Base-by-base conservation (phyloP, 2,113 vertebrate species). In the Notarius lentiginosus region DNA sequence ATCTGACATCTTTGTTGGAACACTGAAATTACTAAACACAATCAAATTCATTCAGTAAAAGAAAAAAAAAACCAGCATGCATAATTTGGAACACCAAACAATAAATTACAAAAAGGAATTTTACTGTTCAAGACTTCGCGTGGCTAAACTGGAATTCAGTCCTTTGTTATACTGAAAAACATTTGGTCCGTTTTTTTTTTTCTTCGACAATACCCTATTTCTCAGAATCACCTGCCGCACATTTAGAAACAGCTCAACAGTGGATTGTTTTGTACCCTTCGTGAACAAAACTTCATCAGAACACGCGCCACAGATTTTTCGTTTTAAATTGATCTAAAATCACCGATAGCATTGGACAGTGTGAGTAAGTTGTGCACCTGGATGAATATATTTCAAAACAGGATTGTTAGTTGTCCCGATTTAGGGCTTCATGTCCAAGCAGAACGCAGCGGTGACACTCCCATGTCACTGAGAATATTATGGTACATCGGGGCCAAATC, bases 31-130 rank as follows among this genome's bases (percentile, higher is more conserved):
- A n/a, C 17, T 30, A 61, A 58, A 7, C 51, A 17, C 56, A 47
- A 27, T 90, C 79, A 92, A 93, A 95, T 90, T 89, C 87, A 88
- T 65, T 87, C 90, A 92, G 90, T 84, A 76, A 73, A 56, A 70
- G n/a, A 72, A 73, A 61, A 34, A 12, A 41, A 41, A 41, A 41
- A 41, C 70, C 34, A 76, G 30, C 55, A 84, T 84, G 56, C 41
- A 49, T 20, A 84, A 6, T 10, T 18, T 47, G 41, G 15, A 83
- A 47, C 24, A 55, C 22, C 72, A 72, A 34, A 55, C 51, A 60
- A 80, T 41, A 58, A 79, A 68, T 70, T 30, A 47, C 41, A n/a
- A 49, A 49, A 58, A 41, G 41, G 65, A 72, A 61, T 2, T 47
- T 58, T 75, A 51, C 24, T 68, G 17, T 53, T 60, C 66, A 60